Conservation (phyloP, 2,888 invertebrate genomes). For the Cyclophora punctaria region DNA sequence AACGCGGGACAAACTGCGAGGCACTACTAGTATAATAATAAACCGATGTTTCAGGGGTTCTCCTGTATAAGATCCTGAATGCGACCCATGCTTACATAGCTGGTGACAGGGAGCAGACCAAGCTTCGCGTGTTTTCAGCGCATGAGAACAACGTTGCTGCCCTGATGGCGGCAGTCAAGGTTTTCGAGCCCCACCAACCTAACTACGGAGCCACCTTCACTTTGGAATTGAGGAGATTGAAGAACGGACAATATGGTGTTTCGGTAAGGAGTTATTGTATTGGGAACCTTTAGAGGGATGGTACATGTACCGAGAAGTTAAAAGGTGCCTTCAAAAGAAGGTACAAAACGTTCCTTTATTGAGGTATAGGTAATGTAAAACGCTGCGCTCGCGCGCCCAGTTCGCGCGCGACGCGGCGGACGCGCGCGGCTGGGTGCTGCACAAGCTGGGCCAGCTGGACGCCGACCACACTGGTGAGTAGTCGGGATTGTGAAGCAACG, state of each 20-base stretch:
- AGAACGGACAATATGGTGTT: slow-evolving; percentile 50
- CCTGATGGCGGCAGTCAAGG: slow-evolving; percentile 70
- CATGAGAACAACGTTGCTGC: slow-evolving; percentile 80
- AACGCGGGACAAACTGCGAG: too few species aligned
- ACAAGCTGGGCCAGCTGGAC: slow-evolving; percentile 90
- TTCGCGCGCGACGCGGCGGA: slow-evolving; percentile 94
- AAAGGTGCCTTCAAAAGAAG: too few species aligned
- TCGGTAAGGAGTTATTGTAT: slow-evolving; percentile 40
- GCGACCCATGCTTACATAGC: slow-evolving; percentile 51
- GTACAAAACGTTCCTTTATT: too few species aligned
- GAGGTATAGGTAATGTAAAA: too few species aligned
- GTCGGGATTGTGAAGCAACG: too few species aligned
- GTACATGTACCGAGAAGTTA: too few species aligned
- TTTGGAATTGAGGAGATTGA: slow-evolving; percentile 63
- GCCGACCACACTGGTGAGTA: slow-evolving; percentile 81
- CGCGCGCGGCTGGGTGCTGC: slow-evolving; percentile 92
- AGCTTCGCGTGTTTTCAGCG: slow-evolving; percentile 70
- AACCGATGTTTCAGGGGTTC: slow-evolving; percentile 46
- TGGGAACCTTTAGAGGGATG: too few species aligned
- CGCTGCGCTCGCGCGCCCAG: slow-evolving; percentile 88
- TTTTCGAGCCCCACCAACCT: slow-evolving; percentile 74
- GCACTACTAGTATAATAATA: not conserved
- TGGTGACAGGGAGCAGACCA: slow-evolving; percentile 49
- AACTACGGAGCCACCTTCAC: slow-evolving; percentile 72
- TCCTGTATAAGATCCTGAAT: slow-evolving; percentile 68